Evolutionary conservation across 2,797 vertebrate species (phyloP), one percentile per base, ranked within the genome.

Genomic region (Epinephelus awoara): DNA sequence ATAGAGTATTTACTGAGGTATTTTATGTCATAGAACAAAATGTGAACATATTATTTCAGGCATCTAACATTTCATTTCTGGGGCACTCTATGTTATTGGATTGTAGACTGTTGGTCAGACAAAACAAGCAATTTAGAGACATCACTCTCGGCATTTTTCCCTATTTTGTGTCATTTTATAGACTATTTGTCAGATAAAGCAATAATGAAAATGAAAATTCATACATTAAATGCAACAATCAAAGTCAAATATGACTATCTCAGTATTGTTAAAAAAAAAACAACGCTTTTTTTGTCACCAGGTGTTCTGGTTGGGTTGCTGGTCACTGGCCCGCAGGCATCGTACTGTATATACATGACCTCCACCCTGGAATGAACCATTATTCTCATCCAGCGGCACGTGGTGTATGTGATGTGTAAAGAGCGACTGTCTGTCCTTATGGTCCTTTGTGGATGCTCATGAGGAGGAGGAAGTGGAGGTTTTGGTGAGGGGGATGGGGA

Each of bases 371-470:
- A 80, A 52, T 29, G 34, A 86, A 58, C 78, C 78, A 67, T 82
- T 47, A 85, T 72, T 75, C 72, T 80, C 70, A 72, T 63, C 64
- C 67, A 66, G 55, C 15, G 67, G 73, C 68, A 25, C 70, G 65
- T 21, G 19, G 73, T 25, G 83, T 74, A 44, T 59, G 59, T 29
- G 75, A 83, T 75, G 77, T 88, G 63, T 73, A 70, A 54, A 69
- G 54, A 83, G 69, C 5, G 27, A 83, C 65, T 6, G 34, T 67
- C 42, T 64, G 66, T 76, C 76, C 63, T 76, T 29, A 59, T 67
- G 87, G 80, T 68, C 61, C 40, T 40, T 82, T 75, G 67, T 84
- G 80, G 87, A 88, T 83, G 83, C 64, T 54, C 79, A 74, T 59
- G 72, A 71, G 7, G 67, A 80, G 21, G 64, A 80, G 72, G 66